These are phyloP conservation scores for Phrynosoma platyrhinos DNA, from an alignment of 2,113 vertebrate species.

Conservation along the genomic window DNA sequence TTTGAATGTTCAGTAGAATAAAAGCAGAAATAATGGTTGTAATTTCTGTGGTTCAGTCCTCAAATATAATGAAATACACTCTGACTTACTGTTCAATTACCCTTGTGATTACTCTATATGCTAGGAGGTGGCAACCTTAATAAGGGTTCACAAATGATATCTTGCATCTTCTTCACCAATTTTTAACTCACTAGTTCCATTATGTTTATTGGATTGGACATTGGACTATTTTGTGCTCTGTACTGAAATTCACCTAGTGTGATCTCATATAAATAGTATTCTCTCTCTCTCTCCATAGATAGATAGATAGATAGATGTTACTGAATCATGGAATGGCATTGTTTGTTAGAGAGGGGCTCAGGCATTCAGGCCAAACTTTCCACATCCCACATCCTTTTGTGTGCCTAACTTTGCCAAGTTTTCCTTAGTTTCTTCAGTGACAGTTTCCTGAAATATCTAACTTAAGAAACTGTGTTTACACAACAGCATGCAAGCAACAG, in stretches of 20 bases:
- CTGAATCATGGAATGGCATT: too few relatives aligned
- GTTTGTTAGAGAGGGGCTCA: not conserved
- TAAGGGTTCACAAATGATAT: conserved; percentile 67
- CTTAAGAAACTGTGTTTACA: not conserved
- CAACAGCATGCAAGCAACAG: not conserved
- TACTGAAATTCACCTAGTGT: too few relatives aligned
- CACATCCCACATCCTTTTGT: too few relatives aligned
- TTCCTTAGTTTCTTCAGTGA: not conserved
- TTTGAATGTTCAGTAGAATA: conserved; percentile 42
- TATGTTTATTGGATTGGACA: conserved; percentile 67
- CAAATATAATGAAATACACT: conserved; percentile 24
- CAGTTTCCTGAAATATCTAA: not conserved
- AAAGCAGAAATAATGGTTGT: conserved; percentile 42
- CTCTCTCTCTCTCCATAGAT: too few relatives aligned
- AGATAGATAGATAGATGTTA: too few relatives aligned
- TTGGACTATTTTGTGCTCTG: too few relatives aligned
- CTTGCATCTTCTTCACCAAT: conserved; percentile 69
- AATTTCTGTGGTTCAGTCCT: conserved; percentile 45
- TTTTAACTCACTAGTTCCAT: conserved; percentile 58
- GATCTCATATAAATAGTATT: too few relatives aligned
- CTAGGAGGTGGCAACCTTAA: conserved; percentile 57
- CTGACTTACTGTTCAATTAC: conserved; percentile 48
- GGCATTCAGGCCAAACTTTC: not conserved
- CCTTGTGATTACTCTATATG: conserved; percentile 34
- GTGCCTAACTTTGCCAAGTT: not conserved